phyloP scores from a whole-genome alignment of 2,888 invertebrate species.

The Drosophila trichaetosa region DNA sequence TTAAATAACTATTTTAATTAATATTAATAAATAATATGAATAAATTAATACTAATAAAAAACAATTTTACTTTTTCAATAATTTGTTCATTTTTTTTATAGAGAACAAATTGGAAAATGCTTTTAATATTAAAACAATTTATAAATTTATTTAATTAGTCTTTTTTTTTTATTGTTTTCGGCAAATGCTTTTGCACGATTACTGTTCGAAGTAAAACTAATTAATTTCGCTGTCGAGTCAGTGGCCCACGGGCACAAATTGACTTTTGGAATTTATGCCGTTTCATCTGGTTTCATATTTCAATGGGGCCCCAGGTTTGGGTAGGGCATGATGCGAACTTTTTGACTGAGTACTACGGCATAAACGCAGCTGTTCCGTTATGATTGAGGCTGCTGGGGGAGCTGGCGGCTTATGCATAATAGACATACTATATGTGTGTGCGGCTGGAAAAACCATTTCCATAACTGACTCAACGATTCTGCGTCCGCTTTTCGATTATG shows the following conservation, averaged over 20 bases:
- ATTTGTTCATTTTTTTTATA: neutral
- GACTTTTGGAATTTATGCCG: conserved; percentile 23
- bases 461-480: conserved; percentile 58
- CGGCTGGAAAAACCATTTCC: conserved; percentile 48
- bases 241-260: neutral
- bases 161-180: neutral
- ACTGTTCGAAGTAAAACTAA: conserved; percentile 22
- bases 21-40: neutral
- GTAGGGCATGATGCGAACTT: conserved; percentile 55
- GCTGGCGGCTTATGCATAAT: conserved; percentile 65
- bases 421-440: conserved; percentile 50
- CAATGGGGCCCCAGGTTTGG: conserved; percentile 10
- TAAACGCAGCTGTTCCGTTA: conserved; percentile 71
- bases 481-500: conserved; percentile 63
- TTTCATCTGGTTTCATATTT: conserved; percentile 33
- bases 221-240: conserved; percentile 19
- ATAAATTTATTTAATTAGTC: neutral
- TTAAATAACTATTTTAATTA: neutral
- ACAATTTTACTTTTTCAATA: neutral
- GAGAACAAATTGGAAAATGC: neutral
- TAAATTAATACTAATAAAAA: neutral
- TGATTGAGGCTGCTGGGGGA: conserved; percentile 24
- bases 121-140: neutral
- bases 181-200: neutral
- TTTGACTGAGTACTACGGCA: conserved; percentile 49